Evolutionary conservation across 1,140 invertebrate species (phyloP).

Genomic region (Oedothorax gibbosus): DNA sequence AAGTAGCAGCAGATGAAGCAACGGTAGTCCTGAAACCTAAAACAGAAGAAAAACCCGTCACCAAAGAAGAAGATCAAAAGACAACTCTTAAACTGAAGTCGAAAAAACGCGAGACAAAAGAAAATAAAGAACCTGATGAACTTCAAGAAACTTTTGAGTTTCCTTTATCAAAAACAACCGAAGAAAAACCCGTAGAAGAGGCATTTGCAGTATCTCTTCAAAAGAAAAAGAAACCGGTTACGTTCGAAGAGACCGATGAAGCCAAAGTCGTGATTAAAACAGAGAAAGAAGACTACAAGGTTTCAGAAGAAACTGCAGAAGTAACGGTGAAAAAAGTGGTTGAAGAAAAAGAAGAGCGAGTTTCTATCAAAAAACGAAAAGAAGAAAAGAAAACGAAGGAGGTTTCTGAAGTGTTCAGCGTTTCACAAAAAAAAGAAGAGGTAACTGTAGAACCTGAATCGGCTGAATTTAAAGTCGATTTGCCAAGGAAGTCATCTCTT

Average conservation of each 20-base stretch:
- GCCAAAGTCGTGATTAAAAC: conserved; percentile 28
- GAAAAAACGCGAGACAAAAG: conserved; percentile 19
- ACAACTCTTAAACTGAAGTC: conserved; percentile 42
- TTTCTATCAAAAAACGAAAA: conserved; percentile 44
- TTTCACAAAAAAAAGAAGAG: conserved; percentile 9
- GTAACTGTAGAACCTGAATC: conserved; percentile 79
- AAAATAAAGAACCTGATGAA: background rate
- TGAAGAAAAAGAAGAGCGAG: conserved; percentile 53
- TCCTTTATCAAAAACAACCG: conserved; percentile 24
- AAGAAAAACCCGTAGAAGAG: conserved; percentile 53
- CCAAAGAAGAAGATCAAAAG: conserved; percentile 38
- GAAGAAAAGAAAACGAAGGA: conserved; percentile 47
- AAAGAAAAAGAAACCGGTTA: conserved; percentile 63
- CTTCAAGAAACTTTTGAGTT: conserved; percentile 43
- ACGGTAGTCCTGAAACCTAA: conserved; percentile 51
- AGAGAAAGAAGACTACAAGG: conserved; percentile 39
- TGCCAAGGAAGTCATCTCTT: conserved; percentile 74
- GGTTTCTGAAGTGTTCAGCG: conserved; percentile 35
- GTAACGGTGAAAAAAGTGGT: conserved; percentile 52
- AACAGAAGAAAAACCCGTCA: conserved; percentile 34
- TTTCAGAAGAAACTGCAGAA: conserved; percentile 55
- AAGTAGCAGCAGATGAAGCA: conserved; percentile 45
- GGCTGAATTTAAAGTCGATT: conserved; percentile 74
- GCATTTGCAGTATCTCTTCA: conserved; percentile 67
- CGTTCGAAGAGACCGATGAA: conserved; percentile 38